Evolutionary conservation across 2,113 vertebrate genomes (phyloP), one percentile per base, ranked within the genome.

Genomic region (Butastur rufipennis): DNA sequence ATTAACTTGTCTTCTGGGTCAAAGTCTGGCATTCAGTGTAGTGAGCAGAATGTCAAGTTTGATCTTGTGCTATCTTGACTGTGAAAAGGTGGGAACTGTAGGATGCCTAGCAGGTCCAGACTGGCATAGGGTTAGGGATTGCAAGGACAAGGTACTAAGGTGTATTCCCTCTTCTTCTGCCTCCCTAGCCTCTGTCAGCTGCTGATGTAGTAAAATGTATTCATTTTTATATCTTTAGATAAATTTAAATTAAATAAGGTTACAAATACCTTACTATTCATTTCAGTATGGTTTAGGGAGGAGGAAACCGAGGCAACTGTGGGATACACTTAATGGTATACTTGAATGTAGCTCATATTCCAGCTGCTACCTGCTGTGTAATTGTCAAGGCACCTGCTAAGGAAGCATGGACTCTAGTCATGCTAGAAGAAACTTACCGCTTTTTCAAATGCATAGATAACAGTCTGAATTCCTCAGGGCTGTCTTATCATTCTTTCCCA

Each of bases 341-440:
- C 34, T 32, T 38, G 50, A 43, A 36, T 2, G 4, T 4, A 17
- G 74, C 26, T 38, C 1, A 15, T 79, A 27, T 25, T 71, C 56
- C 25, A 55, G 9, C 29, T 34, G 45, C 56, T 58, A 6, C 16
- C 23, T 27, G 43, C 75, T 47, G 9, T 9, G 8, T 8, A 3
- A 29, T 17, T 40, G 18, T 19, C 26, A 31, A 16, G 29, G 16
- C 9, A 25, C 16, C 11, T 32, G 3, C 50, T 29, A 4, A 47
- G 66, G 61, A 58, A 42, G 6, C 3, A 0, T 0, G 4, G 21
- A 50, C 70, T 65, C 25, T 32, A 12, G 50, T 11, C 20, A 3
- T 4, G 38, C 27, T 25, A 11, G 61, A 53, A 31, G 59, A 53
- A 29, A 19, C 18, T 16, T 75, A n/a, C 45, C 19, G 20, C 32